Evolutionary conservation across 2,797 vertebrate genomes (phyloP).

Genomic region (Ibycter americanus): DNA sequence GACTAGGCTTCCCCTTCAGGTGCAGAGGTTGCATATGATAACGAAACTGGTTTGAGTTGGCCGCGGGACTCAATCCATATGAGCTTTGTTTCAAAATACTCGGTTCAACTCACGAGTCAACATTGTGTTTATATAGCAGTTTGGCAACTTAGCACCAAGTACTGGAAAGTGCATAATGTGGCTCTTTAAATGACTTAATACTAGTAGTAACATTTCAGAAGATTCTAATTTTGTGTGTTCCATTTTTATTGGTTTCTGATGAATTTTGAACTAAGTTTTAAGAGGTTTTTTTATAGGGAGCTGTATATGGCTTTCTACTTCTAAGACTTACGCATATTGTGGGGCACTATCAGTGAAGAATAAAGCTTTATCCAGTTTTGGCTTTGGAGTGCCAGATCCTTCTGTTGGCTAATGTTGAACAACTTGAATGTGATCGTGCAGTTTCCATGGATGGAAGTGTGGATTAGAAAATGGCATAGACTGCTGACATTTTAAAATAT

Average conservation of each 20-base stretch:
- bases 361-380: not conserved
- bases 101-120: not conserved
- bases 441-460: not conserved
- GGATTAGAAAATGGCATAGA: not conserved
- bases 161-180: not conserved
- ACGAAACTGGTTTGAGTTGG: not conserved
- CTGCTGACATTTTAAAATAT: not conserved
- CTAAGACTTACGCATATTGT: accelerated
- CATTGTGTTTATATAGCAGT: not conserved
- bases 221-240: not conserved
- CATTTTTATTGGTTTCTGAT: not conserved
- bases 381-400: not conserved
- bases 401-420: not conserved
- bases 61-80: not conserved
- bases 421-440: not conserved
- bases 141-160: not conserved
- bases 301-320: not conserved
- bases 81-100: not conserved
- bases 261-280: not conserved
- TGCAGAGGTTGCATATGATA: not conserved
- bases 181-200: not conserved
- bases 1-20: not conserved
- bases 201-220: not conserved
- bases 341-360: not conserved
- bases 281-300: not conserved